Evolutionary conservation across 2,113 vertebrate species (phyloP).

Genomic region (Cyprinodon variegatus): DNA sequence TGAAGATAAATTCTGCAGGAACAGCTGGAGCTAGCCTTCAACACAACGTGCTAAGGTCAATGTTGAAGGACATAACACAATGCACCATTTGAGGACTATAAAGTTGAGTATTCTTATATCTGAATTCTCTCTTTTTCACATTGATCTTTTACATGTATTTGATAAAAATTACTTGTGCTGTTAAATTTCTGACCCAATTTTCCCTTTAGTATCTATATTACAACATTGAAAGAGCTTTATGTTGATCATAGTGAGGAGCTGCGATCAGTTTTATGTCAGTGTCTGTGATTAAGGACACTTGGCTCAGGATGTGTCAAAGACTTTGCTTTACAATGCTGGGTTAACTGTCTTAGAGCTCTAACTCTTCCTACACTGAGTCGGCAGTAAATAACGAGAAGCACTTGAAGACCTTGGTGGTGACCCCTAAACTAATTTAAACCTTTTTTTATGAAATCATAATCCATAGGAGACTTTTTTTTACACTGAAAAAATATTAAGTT

Average conservation of each 20-base stretch:
- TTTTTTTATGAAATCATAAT: conserved; percentile 65
- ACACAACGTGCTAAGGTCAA: conserved; percentile 61
- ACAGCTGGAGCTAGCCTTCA: conserved; percentile 65
- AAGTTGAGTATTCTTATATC: conserved; percentile 22
- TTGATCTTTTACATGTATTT: conserved; percentile 49
- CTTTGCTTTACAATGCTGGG: conserved; percentile 47
- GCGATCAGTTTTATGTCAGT: conserved; percentile 55
- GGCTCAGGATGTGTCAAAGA: conserved; percentile 54
- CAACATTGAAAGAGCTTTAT: conserved; percentile 57
- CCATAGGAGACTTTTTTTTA: conserved; percentile 51
- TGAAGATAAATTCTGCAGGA: conserved; percentile 65
- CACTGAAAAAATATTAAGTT: conserved; percentile 41
- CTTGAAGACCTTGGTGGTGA: conserved; percentile 71
- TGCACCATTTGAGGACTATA: conserved; percentile 54
- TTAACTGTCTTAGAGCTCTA: conserved; percentile 50
- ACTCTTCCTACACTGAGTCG: conserved; percentile 66
- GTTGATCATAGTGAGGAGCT: conserved; percentile 58
- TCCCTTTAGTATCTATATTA: conserved; percentile 59
- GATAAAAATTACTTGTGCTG: conserved; percentile 54
- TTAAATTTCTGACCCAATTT: conserved; percentile 30
- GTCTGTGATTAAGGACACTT: conserved; percentile 62
- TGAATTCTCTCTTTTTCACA: conserved; percentile 10
- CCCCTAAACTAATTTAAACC: conserved; percentile 66
- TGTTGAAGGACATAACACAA: conserved; percentile 52
- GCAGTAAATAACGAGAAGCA: conserved; percentile 71